Base-by-base conservation (phyloP, 2,113 vertebrate genomes). In the Neomonachus schauinslandi region DNA sequence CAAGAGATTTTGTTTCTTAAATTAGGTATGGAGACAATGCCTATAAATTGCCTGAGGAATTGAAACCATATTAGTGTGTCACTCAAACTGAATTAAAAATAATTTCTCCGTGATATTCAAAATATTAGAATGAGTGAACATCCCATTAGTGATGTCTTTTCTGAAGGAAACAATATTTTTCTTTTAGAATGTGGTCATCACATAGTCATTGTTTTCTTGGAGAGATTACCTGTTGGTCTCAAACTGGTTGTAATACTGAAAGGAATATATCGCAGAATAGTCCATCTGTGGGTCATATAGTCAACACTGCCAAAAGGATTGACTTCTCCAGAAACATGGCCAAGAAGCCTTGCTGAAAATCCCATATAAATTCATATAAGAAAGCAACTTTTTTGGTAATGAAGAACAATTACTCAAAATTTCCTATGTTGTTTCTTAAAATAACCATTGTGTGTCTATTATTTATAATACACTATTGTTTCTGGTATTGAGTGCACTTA, bases 41-140 rank as follows among this genome's bases (percentile, higher is more conserved):
- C 69, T 67, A 16, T 42, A 85, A 79, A 67, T 92, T 84, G 36
- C 53, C 69, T 89, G 53, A 77, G 39, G 72, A 84, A 84, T 79
- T 92, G 39, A 94, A 84, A 57, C 36, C 33, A 42, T 72, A 67
- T 26, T 51, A 24, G 77, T 6, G 13, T 77, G 7, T 77, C 88
- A 72, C 39, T 89, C 46, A 65, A 71, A 57, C 7, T 59, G 39
- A 96, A 81, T 94, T 83, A 61, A 96, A 84, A 89, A 76, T 79
- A 79, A 89, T 55, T 94, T 36, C 11, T 59, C 39, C 10, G 7
- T 81, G 49, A 4, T 82, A 67, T 57, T 92, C 24, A 87, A 94
- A 91, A 94, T 89, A 94, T n/a, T 71, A 2, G 24, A 71, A 91
- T 72, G 42, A 69, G 24, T 83, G 51, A 84, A 77, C 31, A n/a